Conservation (phyloP, 2,797 vertebrate genomes). For the Semaprochilodus insignis region DNA sequence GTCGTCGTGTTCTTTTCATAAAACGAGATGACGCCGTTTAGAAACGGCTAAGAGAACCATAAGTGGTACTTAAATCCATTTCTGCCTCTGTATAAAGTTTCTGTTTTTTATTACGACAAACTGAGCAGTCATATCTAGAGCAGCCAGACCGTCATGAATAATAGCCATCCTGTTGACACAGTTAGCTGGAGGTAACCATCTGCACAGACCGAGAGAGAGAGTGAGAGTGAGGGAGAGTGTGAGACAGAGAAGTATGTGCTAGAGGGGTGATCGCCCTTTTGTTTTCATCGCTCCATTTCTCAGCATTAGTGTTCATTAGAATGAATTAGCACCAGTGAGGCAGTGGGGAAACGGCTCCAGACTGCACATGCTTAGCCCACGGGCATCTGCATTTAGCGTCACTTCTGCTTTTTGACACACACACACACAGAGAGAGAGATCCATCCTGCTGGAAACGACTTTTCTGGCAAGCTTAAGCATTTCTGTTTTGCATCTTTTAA, state of each 20-base stretch:
- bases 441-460: neutral
- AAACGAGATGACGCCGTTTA: neutral
- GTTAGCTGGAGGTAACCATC: conserved; percentile 7
- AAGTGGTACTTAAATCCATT: neutral
- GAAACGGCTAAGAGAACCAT: neutral
- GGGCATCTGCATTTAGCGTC: neutral
- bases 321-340: neutral
- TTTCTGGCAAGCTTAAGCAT: neutral
- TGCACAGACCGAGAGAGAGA: neutral
- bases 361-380: neutral
- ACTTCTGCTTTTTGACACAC: neutral
- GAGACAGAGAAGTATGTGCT: conserved; percentile 45
- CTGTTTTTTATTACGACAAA: neutral
- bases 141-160: neutral
- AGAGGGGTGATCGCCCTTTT: conserved; percentile 25
- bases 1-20: neutral
- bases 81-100: neutral
- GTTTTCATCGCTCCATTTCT: conserved; percentile 35
- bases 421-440: neutral
- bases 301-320: conserved; percentile 35
- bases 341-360: neutral
- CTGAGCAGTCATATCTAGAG: neutral
- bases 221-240: conserved; percentile 30
- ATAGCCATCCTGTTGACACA: conserved; percentile 8
- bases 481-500: neutral